Evolutionary conservation across 2,888 invertebrate genomes (phyloP).

Genomic region (Sminthurides aquaticus): DNA sequence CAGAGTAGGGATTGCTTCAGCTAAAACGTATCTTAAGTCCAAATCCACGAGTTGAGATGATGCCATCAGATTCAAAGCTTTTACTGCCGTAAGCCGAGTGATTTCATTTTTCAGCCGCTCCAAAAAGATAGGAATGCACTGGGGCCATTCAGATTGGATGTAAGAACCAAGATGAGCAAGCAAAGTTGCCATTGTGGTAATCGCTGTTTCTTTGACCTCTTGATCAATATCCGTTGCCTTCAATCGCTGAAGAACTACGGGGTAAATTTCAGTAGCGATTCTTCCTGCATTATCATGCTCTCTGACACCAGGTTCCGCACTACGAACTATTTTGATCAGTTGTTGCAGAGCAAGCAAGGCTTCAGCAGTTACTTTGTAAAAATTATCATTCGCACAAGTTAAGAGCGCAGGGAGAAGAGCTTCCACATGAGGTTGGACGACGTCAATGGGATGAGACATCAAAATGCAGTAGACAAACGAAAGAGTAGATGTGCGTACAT

Average conservation of each 20-base stretch:
- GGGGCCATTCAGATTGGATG: constrained; percentile 60
- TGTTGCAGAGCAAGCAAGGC: constrained; percentile 88
- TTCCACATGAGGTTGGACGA: constrained; percentile 72
- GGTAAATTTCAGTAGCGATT: constrained; percentile 38
- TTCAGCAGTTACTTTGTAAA: constrained; percentile 98
- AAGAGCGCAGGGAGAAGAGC: constrained; percentile 77
- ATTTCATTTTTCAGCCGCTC: constrained; percentile 95
- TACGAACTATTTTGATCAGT: constrained; percentile 85
- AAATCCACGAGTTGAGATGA: constrained; percentile 63
- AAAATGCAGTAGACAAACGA: constrained; percentile 81
- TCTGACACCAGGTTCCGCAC: constrained; percentile 19
- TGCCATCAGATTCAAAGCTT: constrained; percentile 88
- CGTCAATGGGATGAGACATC: constrained; percentile 66
- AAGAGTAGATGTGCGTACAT: constrained; percentile 95
- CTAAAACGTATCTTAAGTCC: constrained; percentile 50
- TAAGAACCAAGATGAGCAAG: constrained; percentile 72
- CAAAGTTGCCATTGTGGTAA: constrained; percentile 92
- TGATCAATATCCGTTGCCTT: constrained; percentile 96
- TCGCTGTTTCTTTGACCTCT: constrained; percentile 97
- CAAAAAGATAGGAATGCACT: constrained; percentile 87
- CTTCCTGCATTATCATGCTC: constrained; percentile 31
- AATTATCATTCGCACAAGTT: constrained; percentile 83
- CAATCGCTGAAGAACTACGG: constrained; percentile 48
- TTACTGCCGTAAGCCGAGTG: constrained; percentile 90
- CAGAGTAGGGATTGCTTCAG: constrained; percentile 81